Evolutionary conservation across 1,140 invertebrate species (phyloP), one percentile per base, ranked within the genome.

Genomic region (Melitaea cinxia): DNA sequence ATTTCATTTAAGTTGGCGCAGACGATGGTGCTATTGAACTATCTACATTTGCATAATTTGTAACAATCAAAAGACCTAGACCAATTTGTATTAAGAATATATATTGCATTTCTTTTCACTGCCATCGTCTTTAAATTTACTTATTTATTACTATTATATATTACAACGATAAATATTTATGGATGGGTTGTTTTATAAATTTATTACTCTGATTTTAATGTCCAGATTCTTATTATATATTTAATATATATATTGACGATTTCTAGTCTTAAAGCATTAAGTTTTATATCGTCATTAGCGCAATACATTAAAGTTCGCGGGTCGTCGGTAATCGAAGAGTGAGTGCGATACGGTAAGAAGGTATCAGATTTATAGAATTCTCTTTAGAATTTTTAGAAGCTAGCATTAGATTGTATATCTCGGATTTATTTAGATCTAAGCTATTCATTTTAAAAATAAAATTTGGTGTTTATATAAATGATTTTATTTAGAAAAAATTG

Each of bases 301-400:
- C 66, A 69, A 67, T 75, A 70, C 72, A 76, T 75, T 75, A 63
- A n/a, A 64, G 7, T 70, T 80, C 70, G 67, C 80, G 82, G 82
- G 70, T 79, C 76, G 72, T 53, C 72, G 52, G 79, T 77, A 76
- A 84, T 83, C 82, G 78, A 65, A 82, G 74, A 86, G 77, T 80
- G 83, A 82, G 77, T 80, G 73, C 70, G 79, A 77, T 37, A 37
- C 69, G 24, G 24, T 26, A 66, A 55, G 66, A 54, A 70, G 72
- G 62, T 64, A 58, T 50, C 62, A 65, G 70, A 84, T 86, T 86
- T 86, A 86, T 83, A 68, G 61, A 66, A 70, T 62, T 65, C 72
- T 76, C 74, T 73, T 80, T 72, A 49, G 62, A 64, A 70, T 72
- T 68, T 75, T 75, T 67, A 67, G 35, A 42, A 56, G 54, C 54